These are phyloP conservation scores for Nysson spinosus DNA, from an alignment of 2,888 invertebrate species.

Conservation along the genomic window DNA sequence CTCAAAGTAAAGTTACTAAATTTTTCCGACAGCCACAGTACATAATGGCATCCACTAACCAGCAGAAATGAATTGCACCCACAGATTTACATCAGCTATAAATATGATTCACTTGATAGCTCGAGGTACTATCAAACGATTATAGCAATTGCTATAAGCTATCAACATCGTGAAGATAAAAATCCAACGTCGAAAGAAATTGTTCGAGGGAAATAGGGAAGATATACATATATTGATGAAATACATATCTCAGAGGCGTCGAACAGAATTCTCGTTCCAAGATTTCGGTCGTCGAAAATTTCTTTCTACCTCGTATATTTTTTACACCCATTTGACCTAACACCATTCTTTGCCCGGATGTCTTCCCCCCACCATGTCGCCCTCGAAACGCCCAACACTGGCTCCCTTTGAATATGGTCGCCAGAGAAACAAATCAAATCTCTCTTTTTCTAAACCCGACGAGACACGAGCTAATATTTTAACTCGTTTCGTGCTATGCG, in stretches of 20 bases:
- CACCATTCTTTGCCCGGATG: slow-evolving; percentile 63
- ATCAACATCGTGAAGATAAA: too few species aligned
- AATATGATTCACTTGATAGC: too few species aligned
- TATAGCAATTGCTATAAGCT: too few species aligned
- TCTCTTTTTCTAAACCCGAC: slow-evolving; percentile 1
- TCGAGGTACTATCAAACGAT: too few species aligned
- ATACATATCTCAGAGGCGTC: slow-evolving; percentile 29
- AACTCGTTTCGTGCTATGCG: neutral
- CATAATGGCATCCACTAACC: too few species aligned
- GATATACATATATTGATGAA: too few species aligned
- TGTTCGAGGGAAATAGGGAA: too few species aligned
- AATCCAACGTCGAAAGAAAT: too few species aligned
- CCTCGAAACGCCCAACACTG: slow-evolving; percentile 37
- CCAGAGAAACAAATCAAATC: slow-evolving; percentile 11
- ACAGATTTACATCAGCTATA: too few species aligned
- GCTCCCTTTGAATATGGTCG: slow-evolving; percentile 12
- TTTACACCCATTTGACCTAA: slow-evolving; percentile 54
- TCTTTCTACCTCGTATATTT: slow-evolving; percentile 23
- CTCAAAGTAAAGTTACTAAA: too few species aligned
- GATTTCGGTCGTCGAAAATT: slow-evolving; percentile 14
- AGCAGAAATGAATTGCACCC: too few species aligned
- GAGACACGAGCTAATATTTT: slow-evolving; percentile 32
- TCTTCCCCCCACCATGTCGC: slow-evolving; percentile 28
- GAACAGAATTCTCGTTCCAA: slow-evolving; percentile 5
- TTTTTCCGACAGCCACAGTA: too few species aligned